Base-by-base conservation (phyloP, 2,888 invertebrate genomes). In the Xestia c-nigrum region DNA sequence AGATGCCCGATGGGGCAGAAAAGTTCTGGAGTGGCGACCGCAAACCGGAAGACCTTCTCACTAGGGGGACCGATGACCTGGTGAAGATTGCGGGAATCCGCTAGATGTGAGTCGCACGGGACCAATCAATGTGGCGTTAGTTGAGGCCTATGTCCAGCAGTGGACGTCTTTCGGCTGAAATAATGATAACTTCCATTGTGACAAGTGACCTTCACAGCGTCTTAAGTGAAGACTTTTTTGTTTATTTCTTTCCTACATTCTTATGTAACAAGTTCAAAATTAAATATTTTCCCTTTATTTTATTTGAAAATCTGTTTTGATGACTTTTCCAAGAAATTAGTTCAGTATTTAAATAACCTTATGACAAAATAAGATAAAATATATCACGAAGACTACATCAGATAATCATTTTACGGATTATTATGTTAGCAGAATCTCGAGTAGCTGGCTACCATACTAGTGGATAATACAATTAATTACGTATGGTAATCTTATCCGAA, bases 401-500 rank as follows among this genome's bases (percentile, higher is more conserved):
- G 24, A 38, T 52, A 69, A 31, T 31, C 38, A 38, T 78, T 78
- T 69, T 24, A 50, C 19, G 5, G 31, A 68, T 76, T 31, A 76
- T 59, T 59, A 43, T 43, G n/a, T 59, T 50, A 50, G 21, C 59
- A 52, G 19, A 52, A 46, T 70, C n/a, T 46, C 9, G 24, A 69
- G 31, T 38, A 19, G 19, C 38, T 78, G 19, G 19, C 7, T 61
- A 61, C 31, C 9, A 55, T n/a, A 31, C 14, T 67, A 57, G n/a
- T 21, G 52, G 38, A 24, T 47, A 43, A 76, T 31, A 78, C 40
- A 43, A 59, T 78, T 78, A 70, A 76, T 70, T 61, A 52, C 9
- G 16, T 50, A 24, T 40, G 43, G 24, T 46, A 68, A 71, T 61
- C 3, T 61, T 46, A 76, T 76, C 50, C 24, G 59, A 61, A 38